Evolutionary conservation across 2,888 invertebrate species (phyloP).

Genomic region (Tenodera sinensis): DNA sequence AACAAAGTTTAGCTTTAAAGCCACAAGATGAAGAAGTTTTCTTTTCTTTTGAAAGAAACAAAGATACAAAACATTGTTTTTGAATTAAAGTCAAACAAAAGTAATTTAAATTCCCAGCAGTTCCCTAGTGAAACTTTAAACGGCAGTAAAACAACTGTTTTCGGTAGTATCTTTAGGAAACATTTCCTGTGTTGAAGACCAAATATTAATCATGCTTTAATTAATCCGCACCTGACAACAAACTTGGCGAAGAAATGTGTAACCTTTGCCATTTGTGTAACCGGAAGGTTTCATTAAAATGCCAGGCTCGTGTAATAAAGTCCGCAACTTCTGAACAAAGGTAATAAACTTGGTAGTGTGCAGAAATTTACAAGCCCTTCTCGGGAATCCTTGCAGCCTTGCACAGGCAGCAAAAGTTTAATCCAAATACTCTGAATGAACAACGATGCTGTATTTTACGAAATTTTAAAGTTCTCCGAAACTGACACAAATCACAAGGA

Average conservation of each 20-base stretch:
- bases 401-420: neutral
- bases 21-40: too few species aligned
- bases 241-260: neutral
- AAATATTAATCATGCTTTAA: neutral
- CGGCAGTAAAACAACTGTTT: too few species aligned
- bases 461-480: too few species aligned
- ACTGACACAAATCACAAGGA: too few species aligned
- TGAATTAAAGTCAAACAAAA: too few species aligned
- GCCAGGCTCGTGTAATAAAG: neutral
- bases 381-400: too few species aligned
- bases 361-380: neutral
- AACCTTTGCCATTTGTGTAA: neutral
- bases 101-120: too few species aligned
- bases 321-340: neutral
- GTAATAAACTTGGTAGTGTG: neutral
- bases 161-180: neutral
- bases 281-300: neutral
- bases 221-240: neutral
- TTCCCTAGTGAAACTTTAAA: too few species aligned
- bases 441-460: too few species aligned
- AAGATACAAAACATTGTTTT: too few species aligned
- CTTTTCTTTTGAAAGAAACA: too few species aligned
- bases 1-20: too few species aligned
- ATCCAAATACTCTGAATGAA: neutral
- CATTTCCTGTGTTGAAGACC: neutral